Conservation (phyloP, 1,140 invertebrate species). For the Drosophila lini region DNA sequence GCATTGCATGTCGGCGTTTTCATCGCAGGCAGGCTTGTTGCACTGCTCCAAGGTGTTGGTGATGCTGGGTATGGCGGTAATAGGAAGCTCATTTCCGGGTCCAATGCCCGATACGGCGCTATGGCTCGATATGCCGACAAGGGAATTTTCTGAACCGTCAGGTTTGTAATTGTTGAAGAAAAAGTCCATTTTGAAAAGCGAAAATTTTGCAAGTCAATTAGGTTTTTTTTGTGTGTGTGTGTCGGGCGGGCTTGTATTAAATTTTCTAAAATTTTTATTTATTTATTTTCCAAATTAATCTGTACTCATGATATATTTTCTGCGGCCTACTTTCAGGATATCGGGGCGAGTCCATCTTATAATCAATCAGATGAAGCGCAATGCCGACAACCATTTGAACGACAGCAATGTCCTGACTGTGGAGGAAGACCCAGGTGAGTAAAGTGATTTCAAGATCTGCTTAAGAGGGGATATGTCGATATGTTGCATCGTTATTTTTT, state of each 20-base stretch:
- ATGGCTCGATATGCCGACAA: not conserved
- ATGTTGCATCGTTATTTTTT: too few species aligned
- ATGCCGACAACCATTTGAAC: conserved; percentile 53
- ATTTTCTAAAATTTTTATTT: not conserved
- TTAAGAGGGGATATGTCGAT: too few species aligned
- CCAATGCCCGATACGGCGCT: not conserved
- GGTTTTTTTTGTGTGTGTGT: not conserved
- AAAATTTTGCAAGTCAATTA: conserved; percentile 1
- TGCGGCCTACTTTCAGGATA: conserved; percentile 40
- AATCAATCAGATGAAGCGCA: conserved; percentile 66
- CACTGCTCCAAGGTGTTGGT: conserved; percentile 12
- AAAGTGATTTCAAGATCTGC: not conserved
- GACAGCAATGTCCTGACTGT: conserved; percentile 44
- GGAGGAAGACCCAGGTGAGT: conserved; percentile 52
- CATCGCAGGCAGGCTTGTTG: conserved; percentile 53
- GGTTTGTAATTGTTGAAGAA: not conserved
- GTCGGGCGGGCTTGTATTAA: not conserved
- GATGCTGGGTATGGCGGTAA: not conserved
- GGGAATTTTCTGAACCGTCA: not conserved
- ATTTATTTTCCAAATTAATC: conserved; percentile 4
- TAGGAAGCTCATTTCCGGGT: conserved; percentile 9
- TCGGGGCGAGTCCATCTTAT: conserved; percentile 67
- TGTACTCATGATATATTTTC: not conserved
- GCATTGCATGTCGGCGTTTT: conserved; percentile 64
- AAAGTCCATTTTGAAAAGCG: conserved; percentile 11